phyloP scores from a whole-genome alignment of 64 coral and sea anemone genomes.

The Pocillopora damicornis region DNA sequence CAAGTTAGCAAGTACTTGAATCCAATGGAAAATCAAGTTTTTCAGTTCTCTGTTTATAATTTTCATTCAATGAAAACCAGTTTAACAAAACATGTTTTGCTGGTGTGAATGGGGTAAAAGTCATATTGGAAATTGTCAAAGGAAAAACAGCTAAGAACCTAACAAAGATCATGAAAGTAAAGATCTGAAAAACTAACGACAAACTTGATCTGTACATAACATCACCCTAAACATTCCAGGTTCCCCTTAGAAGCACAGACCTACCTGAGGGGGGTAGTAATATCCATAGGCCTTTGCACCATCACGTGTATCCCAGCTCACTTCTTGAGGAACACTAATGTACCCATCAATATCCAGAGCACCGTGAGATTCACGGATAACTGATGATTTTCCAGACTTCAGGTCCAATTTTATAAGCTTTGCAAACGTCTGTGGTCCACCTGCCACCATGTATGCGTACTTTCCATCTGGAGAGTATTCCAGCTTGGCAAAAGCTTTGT shows the following conservation, averaged over 20 bases:
- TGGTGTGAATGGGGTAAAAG: too few species aligned
- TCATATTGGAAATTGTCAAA: too few species aligned
- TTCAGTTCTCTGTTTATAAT: too few species aligned
- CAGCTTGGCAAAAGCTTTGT: conserved; percentile 39
- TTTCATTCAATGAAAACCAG: too few species aligned
- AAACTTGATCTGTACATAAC: not conserved
- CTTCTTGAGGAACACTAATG: conserved; percentile 64
- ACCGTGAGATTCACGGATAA: conserved; percentile 49
- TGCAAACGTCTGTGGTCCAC: conserved; percentile 41
- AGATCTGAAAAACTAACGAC: not conserved
- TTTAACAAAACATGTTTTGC: too few species aligned
- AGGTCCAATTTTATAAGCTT: conserved; percentile 71
- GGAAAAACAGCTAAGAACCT: too few species aligned
- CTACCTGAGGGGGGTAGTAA: conserved; percentile 82
- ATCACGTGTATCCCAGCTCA: conserved; percentile 69
- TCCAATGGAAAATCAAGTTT: too few species aligned
- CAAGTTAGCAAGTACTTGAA: too few species aligned
- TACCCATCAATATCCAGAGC: conserved; percentile 55
- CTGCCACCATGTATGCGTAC: conserved; percentile 56
- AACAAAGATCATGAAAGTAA: too few species aligned
- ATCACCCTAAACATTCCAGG: too few species aligned
- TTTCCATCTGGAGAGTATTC: conserved; percentile 51
- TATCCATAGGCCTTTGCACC: conserved; percentile 71
- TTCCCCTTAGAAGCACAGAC: not conserved
- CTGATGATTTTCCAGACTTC: conserved; percentile 20